Evolutionary conservation across 2,113 vertebrate genomes (phyloP).

Genomic region (Thalassoma bifasciatum): DNA sequence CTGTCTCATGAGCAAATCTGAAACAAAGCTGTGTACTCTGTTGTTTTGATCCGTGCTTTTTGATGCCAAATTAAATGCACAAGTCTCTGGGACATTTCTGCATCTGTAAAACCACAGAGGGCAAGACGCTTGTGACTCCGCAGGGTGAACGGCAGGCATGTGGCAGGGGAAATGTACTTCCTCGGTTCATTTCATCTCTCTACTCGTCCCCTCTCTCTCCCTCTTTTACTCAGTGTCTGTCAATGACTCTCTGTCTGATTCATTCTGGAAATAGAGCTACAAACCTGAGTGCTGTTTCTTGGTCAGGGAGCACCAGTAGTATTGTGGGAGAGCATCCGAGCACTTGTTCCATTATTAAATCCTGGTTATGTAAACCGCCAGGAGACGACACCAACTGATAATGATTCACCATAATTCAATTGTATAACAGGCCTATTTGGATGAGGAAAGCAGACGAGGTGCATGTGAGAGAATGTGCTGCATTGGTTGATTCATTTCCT

Average conservation of each 20-base stretch:
- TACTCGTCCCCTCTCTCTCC: constrained; percentile 8
- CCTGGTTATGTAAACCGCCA: constrained; percentile 68
- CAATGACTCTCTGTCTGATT: constrained; percentile 31
- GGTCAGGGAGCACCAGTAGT: constrained; percentile 56
- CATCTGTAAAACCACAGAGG: constrained; percentile 55
- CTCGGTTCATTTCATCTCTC: constrained; percentile 64
- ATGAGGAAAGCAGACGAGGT: constrained; percentile 45
- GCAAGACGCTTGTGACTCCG: constrained; percentile 43
- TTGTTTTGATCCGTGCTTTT: constrained; percentile 55
- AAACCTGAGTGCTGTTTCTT: constrained; percentile 66
- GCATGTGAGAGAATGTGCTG: constrained; percentile 7
- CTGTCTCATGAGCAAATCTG: constrained; percentile 53
- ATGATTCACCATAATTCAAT: constrained; percentile 68
- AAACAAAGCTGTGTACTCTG: constrained; percentile 56
- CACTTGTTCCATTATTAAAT: constrained; percentile 72
- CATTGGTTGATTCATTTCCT: constrained; percentile 27
- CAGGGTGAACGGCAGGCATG: constrained; percentile 60
- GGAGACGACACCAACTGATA: constrained; percentile 50
- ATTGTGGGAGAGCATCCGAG: constrained; percentile 51
- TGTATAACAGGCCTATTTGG: constrained; percentile 61
- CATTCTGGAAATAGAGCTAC: constrained; percentile 61
- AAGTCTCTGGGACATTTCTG: constrained; percentile 43
- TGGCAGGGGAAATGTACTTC: constrained; percentile 61
- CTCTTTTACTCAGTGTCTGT: constrained; percentile 11
- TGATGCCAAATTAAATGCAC: constrained; percentile 62